A percentile compares a stretch with the other conserved stretches of the same genome.
Evolutionary conservation across 2,113 vertebrate genomes (phyloP).

Genomic region (Columba livia): DNA sequence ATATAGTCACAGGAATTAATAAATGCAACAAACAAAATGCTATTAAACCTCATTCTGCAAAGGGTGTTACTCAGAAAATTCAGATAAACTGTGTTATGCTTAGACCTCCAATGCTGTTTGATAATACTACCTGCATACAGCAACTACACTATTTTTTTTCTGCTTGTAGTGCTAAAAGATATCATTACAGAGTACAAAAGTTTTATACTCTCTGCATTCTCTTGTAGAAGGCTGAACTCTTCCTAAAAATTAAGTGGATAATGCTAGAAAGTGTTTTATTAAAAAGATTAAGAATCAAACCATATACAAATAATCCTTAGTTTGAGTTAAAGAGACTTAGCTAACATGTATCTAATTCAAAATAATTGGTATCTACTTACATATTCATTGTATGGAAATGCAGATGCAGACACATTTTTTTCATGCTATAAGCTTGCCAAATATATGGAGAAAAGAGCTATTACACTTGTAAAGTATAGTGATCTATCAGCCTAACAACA

Average conservation of each 20-base stretch:
- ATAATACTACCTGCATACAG: background rate
- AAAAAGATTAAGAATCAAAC: background rate
- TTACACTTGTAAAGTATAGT: background rate
- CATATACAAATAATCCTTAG: background rate
- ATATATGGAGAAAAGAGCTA: background rate
- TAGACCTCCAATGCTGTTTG: background rate
- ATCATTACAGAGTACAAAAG: background rate
- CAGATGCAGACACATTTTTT: background rate
- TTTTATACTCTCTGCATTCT: background rate
- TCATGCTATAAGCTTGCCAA: background rate
- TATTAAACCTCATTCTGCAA: background rate
- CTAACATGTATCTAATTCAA: background rate
- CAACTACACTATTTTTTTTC: background rate
- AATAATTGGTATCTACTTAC: background rate
- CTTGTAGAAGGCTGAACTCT: background rate
- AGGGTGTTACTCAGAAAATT: background rate
- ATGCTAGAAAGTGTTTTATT: background rate
- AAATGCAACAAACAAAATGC: background rate
- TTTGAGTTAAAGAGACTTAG: background rate
- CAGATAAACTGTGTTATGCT: background rate
- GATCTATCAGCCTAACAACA: background rate
- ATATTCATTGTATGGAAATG: background rate
- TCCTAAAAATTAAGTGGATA: background rate
- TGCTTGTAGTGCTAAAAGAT: background rate
- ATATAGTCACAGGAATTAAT: background rate